Percentiles rank a stretch among this genome's conserved stretches.
These are phyloP conservation scores for Triops longicaudatus DNA, from an alignment of 1,140 invertebrate species.

Conservation along the genomic window DNA sequence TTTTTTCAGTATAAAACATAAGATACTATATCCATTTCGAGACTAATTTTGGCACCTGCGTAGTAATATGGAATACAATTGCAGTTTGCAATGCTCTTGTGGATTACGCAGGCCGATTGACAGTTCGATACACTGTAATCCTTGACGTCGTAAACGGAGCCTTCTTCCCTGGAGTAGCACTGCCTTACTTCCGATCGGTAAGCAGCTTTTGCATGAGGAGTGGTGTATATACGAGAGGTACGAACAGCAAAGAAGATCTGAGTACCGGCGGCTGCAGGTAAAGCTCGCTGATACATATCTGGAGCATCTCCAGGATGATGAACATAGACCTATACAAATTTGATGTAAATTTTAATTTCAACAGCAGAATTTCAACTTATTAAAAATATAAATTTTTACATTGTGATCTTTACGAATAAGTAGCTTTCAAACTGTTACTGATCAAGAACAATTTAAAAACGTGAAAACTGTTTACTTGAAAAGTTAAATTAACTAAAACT, in stretches of 20 bases:
- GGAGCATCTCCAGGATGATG: slow-evolving; percentile 2
- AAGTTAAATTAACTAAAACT: too few species aligned
- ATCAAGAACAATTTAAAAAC: too few species aligned
- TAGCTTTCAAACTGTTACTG: too few species aligned
- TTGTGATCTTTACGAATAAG: too few species aligned
- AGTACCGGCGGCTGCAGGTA: not conserved
- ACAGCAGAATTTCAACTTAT: too few species aligned
- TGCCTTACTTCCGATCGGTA: not conserved
- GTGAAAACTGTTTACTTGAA: too few species aligned
- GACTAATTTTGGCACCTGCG: not conserved
- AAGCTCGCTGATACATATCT: not conserved
- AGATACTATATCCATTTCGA: not conserved
- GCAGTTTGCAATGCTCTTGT: not conserved
- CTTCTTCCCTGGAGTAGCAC: not conserved
- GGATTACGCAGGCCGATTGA: not conserved
- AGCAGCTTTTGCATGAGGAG: not conserved
- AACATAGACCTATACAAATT: not conserved
- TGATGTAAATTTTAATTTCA: not conserved
- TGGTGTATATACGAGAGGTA: not conserved
- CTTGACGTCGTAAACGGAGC: not conserved
- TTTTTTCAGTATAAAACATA: too few species aligned
- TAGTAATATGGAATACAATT: not conserved
- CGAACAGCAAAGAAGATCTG: not conserved
- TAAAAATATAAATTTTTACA: too few species aligned
- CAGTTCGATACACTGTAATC: not conserved